Evolutionary conservation across 2,113 vertebrate species (phyloP), one percentile per base, ranked within the genome.

Genomic region (Bombycilla garrulus): DNA sequence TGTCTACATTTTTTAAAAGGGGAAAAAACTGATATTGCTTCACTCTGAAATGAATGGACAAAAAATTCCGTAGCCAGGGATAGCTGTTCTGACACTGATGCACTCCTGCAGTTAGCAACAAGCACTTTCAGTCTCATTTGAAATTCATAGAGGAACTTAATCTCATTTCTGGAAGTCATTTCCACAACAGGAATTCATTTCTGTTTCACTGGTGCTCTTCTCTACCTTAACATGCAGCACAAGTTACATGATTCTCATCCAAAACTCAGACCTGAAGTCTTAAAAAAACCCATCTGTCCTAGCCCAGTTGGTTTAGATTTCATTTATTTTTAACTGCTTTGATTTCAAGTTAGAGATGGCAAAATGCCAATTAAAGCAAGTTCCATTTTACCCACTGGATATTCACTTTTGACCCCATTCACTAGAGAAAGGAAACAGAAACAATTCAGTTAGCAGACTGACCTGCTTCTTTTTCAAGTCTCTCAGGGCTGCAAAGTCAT

Each of bases 401-500:
- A 83, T 42, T 70, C 29, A 83, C 67, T 67, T 85, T 44, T 25
- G 36, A 44, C 50, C 13, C 23, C 91, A 12, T 53, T 17, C 13
- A 3, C 36, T 11, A 64, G 0, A 4, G 45, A 87, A 53, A 74
- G 18, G 26, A 90, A 96, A 86, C 4, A 56, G 50, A 33, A 89
- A 29, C 62, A 85, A 76, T 35, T 58, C 72, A n/a, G 56, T 38
- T 71, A 69, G 71, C 22, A 95, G 36, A 94, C 96, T 96, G 82
- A 99, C 99, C 98, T 98, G 99, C 89, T 99, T 99, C 96, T 99
- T 99, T 96, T 99, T 99, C 94, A 99, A 81, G 94, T 99, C 99
- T 95, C 98, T 98, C 78, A 99, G 97, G 67, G 99, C 99, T 86
- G 99, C 98, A 60, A 99, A 97, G 91, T 99, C 99, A 98, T 99